Percentiles rank a stretch among this genome's conserved stretches.
Conservation (phyloP, 1,140 invertebrate species). For the Orius laevigatus region DNA sequence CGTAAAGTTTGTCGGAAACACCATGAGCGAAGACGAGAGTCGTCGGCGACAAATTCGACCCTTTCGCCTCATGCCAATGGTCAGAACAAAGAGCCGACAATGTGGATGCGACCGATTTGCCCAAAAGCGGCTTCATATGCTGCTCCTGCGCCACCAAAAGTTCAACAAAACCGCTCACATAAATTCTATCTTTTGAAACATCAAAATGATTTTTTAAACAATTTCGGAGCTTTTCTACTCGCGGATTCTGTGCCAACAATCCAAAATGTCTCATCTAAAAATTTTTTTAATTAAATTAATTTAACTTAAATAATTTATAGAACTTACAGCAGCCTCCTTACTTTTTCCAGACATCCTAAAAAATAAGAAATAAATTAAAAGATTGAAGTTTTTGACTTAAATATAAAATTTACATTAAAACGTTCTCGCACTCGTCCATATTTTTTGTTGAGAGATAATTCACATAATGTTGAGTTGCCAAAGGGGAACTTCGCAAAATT, state of each 20-base stretch:
- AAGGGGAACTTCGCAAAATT: constrained; percentile 29
- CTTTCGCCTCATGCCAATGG: constrained; percentile 27
- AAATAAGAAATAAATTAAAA: constrained; percentile 19
- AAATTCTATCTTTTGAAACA: constrained; percentile 28
- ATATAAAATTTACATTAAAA: neutral
- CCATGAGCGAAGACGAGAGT: constrained; percentile 28
- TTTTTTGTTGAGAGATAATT: constrained; percentile 32
- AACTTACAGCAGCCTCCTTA: constrained; percentile 33
- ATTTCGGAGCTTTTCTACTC: constrained; percentile 25
- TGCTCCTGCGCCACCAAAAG: constrained; percentile 19
- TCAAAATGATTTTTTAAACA: constrained; percentile 29
- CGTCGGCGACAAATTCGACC: constrained; percentile 25
- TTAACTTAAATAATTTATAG: constrained; percentile 11
- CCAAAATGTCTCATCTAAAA: constrained; percentile 2
- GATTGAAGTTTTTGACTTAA: constrained; percentile 9
- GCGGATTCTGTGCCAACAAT: neutral
- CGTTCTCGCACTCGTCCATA: constrained; percentile 8
- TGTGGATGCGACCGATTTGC: constrained; percentile 29
- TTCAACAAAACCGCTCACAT: constrained; percentile 30
- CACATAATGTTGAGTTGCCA: constrained; percentile 32
- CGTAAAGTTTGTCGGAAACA: constrained; percentile 34
- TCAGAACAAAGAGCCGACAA: constrained; percentile 29
- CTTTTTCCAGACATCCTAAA: constrained; percentile 33
- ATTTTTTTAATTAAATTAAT: constrained; percentile 5
- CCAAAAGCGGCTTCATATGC: constrained; percentile 16